These are phyloP conservation scores for Calosoma granatense DNA, from an alignment of 1,140 invertebrate species.

Conservation along the genomic window DNA sequence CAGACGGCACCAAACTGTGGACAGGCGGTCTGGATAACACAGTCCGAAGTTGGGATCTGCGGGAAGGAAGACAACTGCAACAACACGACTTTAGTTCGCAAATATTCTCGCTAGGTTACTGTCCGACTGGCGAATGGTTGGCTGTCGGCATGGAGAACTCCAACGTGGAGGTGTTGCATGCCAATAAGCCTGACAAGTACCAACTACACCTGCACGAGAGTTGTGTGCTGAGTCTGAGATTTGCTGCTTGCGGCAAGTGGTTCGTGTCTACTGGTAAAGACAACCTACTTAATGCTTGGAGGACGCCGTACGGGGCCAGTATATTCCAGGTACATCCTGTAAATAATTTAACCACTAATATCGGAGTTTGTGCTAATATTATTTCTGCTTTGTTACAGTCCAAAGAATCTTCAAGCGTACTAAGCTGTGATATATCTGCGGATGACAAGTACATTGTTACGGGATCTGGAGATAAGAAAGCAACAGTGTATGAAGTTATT, in stretches of 20 bases:
- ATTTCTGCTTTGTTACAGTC: constrained; percentile 55
- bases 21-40: constrained; percentile 96
- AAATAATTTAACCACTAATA: not conserved
- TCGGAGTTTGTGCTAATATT: not conserved
- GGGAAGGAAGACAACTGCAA: constrained; percentile 86
- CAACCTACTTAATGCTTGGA: constrained; percentile 95
- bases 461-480: constrained; percentile 95
- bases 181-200: constrained; percentile 92
- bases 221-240: constrained; percentile 95
- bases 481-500: constrained; percentile 94
- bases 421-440: constrained; percentile 94
- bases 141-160: constrained; percentile 98
- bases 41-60: constrained; percentile 91
- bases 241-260: constrained; percentile 96
- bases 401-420: constrained; percentile 92
- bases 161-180: constrained; percentile 92
- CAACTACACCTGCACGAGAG: constrained; percentile 96
- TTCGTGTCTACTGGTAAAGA: constrained; percentile 99
- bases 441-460: constrained; percentile 98
- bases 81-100: constrained; percentile 94
- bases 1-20: constrained; percentile 93
- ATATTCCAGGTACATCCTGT: constrained; percentile 81
- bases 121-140: constrained; percentile 95
- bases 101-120: constrained; percentile 93
- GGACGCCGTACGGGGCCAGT: constrained; percentile 95